A percentile compares a stretch with the other conserved stretches of the same genome.
Evolutionary conservation across 2,113 vertebrate genomes (phyloP).

Genomic region (Gobio gobio): DNA sequence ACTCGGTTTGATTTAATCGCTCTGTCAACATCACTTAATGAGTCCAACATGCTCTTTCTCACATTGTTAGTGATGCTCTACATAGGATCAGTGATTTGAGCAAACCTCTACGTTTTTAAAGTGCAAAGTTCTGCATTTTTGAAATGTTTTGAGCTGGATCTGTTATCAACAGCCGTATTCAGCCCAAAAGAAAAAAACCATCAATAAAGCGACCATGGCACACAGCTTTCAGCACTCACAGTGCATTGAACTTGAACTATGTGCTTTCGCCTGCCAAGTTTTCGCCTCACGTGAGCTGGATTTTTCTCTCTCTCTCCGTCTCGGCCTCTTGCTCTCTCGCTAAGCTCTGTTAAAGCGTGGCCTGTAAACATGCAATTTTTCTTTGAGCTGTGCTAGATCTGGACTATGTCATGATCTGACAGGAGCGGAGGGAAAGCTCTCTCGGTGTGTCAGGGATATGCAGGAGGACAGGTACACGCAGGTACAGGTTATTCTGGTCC

Average conservation of each 20-base stretch:
- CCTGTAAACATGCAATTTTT: neutral
- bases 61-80: neutral
- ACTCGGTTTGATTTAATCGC: constrained; percentile 2
- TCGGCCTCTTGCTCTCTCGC: neutral
- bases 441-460: neutral
- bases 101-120: neutral
- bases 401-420: constrained; percentile 1
- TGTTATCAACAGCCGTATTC: neutral
- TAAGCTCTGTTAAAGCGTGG: neutral
- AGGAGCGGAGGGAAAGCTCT: neutral
- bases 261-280: constrained; percentile 11
- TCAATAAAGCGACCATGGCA: neutral
- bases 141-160: neutral
- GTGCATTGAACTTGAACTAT: constrained; percentile 26
- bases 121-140: neutral
- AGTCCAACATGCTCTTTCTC: neutral
- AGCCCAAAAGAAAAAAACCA: constrained; percentile 22
- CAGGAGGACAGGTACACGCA: neutral
- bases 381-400: neutral
- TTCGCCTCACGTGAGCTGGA: constrained; percentile 24
- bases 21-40: constrained; percentile 7
- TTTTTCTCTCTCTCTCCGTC: neutral
- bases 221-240: constrained; percentile 36
- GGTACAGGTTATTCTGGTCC: constrained; percentile 18
- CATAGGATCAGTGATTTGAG: neutral